These are phyloP conservation scores for Diplodus sargus DNA, from an alignment of 2,797 vertebrate genomes.

Conservation along the genomic window DNA sequence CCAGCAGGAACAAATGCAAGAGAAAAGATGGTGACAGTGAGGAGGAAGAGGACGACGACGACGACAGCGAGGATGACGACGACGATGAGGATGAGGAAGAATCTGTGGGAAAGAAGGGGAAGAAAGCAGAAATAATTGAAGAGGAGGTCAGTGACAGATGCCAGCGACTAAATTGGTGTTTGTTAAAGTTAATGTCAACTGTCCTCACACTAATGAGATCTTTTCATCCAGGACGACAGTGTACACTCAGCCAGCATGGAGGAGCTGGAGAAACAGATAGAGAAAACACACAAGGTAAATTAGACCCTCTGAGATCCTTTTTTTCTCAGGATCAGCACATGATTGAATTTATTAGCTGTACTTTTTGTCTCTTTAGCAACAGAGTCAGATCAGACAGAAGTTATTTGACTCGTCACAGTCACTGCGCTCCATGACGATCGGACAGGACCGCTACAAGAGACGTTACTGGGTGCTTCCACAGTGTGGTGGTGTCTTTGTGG, in stretches of 20 bases:
- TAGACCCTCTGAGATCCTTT: background rate
- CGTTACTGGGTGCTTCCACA: slow-evolving; percentile 96
- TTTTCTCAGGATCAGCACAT: background rate
- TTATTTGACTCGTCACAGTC: slow-evolving; percentile 92
- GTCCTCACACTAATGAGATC: slow-evolving; percentile 45
- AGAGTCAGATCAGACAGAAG: slow-evolving; percentile 92
- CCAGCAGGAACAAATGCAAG: slow-evolving; percentile 88
- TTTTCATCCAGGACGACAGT: slow-evolving; percentile 88
- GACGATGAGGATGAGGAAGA: slow-evolving; percentile 93
- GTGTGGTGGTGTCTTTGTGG: slow-evolving; percentile 93
- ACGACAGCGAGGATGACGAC: slow-evolving; percentile 93
- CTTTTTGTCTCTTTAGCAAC: slow-evolving; percentile 86
- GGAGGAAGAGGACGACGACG: slow-evolving; percentile 92
- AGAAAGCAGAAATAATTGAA: slow-evolving; percentile 90
- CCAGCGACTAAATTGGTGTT: slow-evolving; percentile 27
- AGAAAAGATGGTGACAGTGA: slow-evolving; percentile 92
- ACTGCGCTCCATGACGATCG: slow-evolving; percentile 93
- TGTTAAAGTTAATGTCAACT: slow-evolving; percentile 41
- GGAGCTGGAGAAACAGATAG: slow-evolving; percentile 95
- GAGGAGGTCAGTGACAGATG: slow-evolving; percentile 87
- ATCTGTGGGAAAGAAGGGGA: slow-evolving; percentile 88
- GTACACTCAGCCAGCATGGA: slow-evolving; percentile 91
- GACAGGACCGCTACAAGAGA: slow-evolving; percentile 95
- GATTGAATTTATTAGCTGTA: background rate
- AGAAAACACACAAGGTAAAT: slow-evolving; percentile 93